These are phyloP conservation scores for Tenthredo amoena DNA, from an alignment of 2,888 invertebrate species.

Conservation along the genomic window DNA sequence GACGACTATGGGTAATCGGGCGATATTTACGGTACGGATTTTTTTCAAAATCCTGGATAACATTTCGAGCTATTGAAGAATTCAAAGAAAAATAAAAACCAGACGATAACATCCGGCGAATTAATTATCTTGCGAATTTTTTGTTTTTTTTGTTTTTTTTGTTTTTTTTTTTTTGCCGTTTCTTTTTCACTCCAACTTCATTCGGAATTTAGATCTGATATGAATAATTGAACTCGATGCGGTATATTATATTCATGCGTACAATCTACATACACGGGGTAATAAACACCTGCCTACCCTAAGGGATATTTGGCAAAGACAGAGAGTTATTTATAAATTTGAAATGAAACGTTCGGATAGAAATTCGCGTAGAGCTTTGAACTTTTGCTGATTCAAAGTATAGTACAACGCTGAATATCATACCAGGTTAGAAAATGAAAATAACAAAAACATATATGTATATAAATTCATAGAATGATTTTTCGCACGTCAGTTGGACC, in stretches of 20 bases:
- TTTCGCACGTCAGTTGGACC: background rate
- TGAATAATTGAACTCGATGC: background rate
- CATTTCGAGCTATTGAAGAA: too few relatives aligned
- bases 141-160: too few relatives aligned
- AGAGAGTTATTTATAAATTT: conserved; percentile 10
- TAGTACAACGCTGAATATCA: background rate
- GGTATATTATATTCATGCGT: too few relatives aligned
- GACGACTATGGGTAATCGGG: too few relatives aligned
- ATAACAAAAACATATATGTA: background rate
- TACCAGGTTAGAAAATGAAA: too few relatives aligned
- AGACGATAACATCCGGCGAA: too few relatives aligned
- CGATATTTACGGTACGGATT: too few relatives aligned
- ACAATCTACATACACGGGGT: background rate
- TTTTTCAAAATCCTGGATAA: too few relatives aligned
- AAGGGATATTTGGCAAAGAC: conserved; percentile 6
- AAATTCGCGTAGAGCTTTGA: background rate
- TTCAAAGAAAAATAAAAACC: too few relatives aligned
- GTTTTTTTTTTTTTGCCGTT: background rate
- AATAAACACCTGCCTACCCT: background rate
- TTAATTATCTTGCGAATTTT: too few relatives aligned
- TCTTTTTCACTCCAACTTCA: background rate
- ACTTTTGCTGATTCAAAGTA: background rate
- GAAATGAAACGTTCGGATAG: background rate
- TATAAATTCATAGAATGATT: background rate
- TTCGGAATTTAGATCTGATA: background rate